Base-by-base conservation (phyloP, 2,888 invertebrate species). In the Lycocerus yunnanus region DNA sequence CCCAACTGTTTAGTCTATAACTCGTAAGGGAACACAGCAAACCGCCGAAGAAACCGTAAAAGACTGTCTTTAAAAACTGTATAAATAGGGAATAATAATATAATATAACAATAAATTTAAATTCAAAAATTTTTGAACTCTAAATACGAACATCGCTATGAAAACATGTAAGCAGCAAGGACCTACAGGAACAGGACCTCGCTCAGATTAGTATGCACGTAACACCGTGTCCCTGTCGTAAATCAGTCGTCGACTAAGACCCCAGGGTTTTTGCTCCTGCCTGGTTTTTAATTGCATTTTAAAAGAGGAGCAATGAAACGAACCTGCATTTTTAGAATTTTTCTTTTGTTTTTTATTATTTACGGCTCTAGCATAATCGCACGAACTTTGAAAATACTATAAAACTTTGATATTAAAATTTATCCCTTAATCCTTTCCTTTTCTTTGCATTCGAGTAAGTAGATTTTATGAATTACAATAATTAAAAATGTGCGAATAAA, bases 221-320 rank as follows among this genome's bases (percentile, higher is more conserved):
- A 68, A 66, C 72, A 72, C 58, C 65, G 63, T 72, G 72, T 72
- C 69, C 68, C 72, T 68, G 66, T 69, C 69, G 72, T 72, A 72
- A 72, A 72, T 72, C 72, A 69, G 72, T 72, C 72, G 69, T 72
- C 72, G 69, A 65, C 68, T 72, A 72, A 72, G 72, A 66, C 66
- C 68, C 72, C 15, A 59, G 65, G 68, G 72, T 61, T 72, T 15
- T 21, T 67, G 67, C 27, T 72, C 20, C 65, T 72, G 69, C 68
- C 59, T 72, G 72, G 68, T 65, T 72, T 69, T 72, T 72, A 72
- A 72, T 72, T 72, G 72, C 72, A 68, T 72, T 72, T 72, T 69
- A 68, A 72, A 69, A 68, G 67, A 67, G 66, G 66, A 66, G 71
- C 69, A 71, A 71, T 71, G 66, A 71, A 66, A 71, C 58, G 71